These are phyloP conservation scores for Andrena haemorrhoa DNA, from an alignment of 2,888 invertebrate species.

Conservation along the genomic window DNA sequence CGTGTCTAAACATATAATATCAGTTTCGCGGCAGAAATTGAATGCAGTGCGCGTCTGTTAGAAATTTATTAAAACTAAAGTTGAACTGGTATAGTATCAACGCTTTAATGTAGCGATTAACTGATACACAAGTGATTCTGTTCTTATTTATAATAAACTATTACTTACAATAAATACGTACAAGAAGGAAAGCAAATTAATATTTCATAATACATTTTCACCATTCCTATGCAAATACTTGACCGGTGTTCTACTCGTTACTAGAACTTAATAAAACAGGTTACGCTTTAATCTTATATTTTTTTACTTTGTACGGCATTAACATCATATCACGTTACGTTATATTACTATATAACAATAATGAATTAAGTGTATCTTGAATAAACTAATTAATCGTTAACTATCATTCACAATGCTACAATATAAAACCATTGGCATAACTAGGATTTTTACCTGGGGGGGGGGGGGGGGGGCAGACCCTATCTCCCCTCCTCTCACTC, in stretches of 20 bases:
- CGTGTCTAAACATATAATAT: not conserved
- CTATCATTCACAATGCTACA: constrained; percentile 58
- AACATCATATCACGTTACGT: constrained; percentile 52
- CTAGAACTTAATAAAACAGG: constrained; percentile 53
- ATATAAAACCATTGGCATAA: too few relatives aligned
- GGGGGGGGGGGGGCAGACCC: too few relatives aligned
- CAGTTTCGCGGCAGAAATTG: not conserved
- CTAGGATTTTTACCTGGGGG: too few relatives aligned
- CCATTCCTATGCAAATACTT: constrained; percentile 63
- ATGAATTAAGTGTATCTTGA: constrained; percentile 44
- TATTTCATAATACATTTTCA: constrained; percentile 67
- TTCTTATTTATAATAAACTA: constrained; percentile 81
- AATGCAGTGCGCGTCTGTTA: not conserved
- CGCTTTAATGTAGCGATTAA: constrained; percentile 83
- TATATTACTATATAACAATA: constrained; percentile 35
- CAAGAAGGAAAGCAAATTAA: constrained; percentile 81
- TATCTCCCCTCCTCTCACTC: too few relatives aligned
- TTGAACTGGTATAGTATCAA: constrained; percentile 83
- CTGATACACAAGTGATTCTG: constrained; percentile 81
- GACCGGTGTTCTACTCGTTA: constrained; percentile 65
- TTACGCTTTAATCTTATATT: constrained; percentile 63
- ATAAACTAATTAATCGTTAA: constrained; percentile 51
- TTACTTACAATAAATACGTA: constrained; percentile 79
- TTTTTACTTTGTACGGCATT: constrained; percentile 63
- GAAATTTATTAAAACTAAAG: constrained; percentile 60